phyloP scores from a whole-genome alignment of 2,113 vertebrate species.

The Ahaetulla prasina region DNA sequence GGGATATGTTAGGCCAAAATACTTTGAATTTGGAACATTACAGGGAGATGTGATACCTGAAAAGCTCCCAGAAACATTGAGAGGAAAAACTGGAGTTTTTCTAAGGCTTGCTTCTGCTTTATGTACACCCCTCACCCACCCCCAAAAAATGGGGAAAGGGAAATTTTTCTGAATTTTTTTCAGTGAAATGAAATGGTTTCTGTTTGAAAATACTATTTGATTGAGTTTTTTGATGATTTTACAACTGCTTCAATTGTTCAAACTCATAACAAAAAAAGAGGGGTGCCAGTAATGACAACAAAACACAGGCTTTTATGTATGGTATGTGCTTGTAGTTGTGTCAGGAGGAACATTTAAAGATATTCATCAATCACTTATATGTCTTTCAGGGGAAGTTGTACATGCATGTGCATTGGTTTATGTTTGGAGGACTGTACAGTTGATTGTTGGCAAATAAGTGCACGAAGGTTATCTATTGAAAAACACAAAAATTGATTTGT shows the following conservation, averaged over 20 bases:
- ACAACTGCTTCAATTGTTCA: background rate
- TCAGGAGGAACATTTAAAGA: background rate
- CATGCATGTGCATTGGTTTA: background rate
- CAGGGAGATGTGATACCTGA: background rate
- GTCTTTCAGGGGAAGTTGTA: background rate
- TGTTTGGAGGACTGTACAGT: background rate
- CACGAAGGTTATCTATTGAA: background rate
- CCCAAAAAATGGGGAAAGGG: background rate
- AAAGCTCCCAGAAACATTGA: background rate
- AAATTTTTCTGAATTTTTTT: too few species aligned
- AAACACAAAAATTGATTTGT: background rate
- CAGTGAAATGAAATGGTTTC: background rate
- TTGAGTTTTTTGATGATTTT: background rate
- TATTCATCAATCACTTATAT: background rate
- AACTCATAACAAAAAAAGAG: background rate
- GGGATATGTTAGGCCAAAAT: background rate
- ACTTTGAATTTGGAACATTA: background rate
- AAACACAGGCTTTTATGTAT: background rate
- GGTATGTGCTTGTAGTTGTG: background rate
- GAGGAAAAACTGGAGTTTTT: background rate
- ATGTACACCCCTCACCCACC: background rate
- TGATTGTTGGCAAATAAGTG: background rate
- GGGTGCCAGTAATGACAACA: background rate
- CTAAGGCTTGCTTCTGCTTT: background rate
- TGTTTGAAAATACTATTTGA: background rate